Base-by-base conservation (phyloP, 2,113 vertebrate species). In the Emydocephalus ijimae region DNA sequence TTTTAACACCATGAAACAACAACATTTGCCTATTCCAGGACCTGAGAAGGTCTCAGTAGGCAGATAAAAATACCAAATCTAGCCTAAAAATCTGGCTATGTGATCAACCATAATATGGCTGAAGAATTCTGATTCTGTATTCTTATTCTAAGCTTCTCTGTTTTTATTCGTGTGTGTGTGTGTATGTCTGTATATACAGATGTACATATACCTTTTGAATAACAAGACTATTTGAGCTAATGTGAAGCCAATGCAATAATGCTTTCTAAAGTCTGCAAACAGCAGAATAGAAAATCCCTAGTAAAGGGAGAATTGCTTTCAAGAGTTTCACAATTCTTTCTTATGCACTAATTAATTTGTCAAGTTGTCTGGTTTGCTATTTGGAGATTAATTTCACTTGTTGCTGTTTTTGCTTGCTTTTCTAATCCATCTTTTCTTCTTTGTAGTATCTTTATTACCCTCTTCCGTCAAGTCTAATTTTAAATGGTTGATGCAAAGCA, bases 241-340 rank as follows among this genome's bases (percentile, higher is more conserved):
- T 4, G 89, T 55, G 90, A 89, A 50, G 50, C 21, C 55, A 89
- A 57, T 2, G 5, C n/a, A 85, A 10, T 45, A 54, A 52, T 1
- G 0, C 15, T 39, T 94, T 92, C 0, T 0, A n/a, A 94, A 85
- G 8, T 20, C 26, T 18, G 69, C 0, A n/a, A 39, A 34, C 0
- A 0, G 91, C 81, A 1, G 85, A 90, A 54, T 92, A 95, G 92
- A 3, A 0, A 85, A 55, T 10, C 87, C 69, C 85, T 56, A 48
- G 55, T 7, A 91, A 1, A 29, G 11, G 91, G 11, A 57, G 89
- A 74, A 92, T 57, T 94, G 21, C 0, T 50, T 54, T 90, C 56
- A 93, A 95, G 55, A 91, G 26, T 94, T 94, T 23, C 92, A 64
- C 1, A 3, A 24, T 52, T 91, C 6, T n/a, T 5, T 74, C 18